Percentiles rank a stretch among this genome's conserved stretches.
Evolutionary conservation across 2,888 invertebrate genomes (phyloP).

Genomic region (Bellardia pandia): DNA sequence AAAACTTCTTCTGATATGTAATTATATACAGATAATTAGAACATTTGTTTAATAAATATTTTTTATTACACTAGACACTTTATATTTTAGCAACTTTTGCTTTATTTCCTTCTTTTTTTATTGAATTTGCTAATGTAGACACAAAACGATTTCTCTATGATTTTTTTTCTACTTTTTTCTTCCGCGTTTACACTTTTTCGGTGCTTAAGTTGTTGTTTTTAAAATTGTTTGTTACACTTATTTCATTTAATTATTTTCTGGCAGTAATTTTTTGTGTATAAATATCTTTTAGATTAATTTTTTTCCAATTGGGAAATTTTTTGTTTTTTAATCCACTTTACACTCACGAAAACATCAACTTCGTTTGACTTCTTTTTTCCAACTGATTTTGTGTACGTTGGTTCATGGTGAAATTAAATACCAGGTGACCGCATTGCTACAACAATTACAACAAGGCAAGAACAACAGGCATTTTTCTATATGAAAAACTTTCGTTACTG

Average conservation of each 20-base stretch:
- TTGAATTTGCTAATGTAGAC: slow-evolving; percentile 64
- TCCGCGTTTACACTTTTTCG: slow-evolving; percentile 29
- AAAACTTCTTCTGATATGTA: slow-evolving; percentile 5
- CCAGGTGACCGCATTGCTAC: too few species aligned
- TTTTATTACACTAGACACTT: slow-evolving; percentile 44
- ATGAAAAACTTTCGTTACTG: too few species aligned
- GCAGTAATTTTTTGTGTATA: neutral
- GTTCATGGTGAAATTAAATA: too few species aligned
- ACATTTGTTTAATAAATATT: slow-evolving; percentile 3
- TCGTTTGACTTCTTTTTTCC: slow-evolving; percentile 68
- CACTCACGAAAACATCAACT: slow-evolving; percentile 60
- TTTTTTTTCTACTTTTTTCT: slow-evolving; percentile 40
- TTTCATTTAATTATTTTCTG: neutral
- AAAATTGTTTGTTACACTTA: neutral
- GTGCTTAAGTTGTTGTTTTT: slow-evolving; percentile 1
- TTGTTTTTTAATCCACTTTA: slow-evolving; percentile 33
- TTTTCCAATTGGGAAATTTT: slow-evolving; percentile 60
- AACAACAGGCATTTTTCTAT: too few species aligned
- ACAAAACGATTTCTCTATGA: slow-evolving; percentile 68
- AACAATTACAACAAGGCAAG: too few species aligned
- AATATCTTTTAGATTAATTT: slow-evolving; percentile 16
- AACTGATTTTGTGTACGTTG: slow-evolving; percentile 72
- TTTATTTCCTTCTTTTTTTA: slow-evolving; percentile 34
- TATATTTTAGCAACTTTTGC: slow-evolving; percentile 28
- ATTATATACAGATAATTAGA: slow-evolving; percentile 14